Evolutionary conservation across 2,797 vertebrate species (phyloP), one percentile per base, ranked within the genome.

Genomic region (Simalia tracyae): DNA sequence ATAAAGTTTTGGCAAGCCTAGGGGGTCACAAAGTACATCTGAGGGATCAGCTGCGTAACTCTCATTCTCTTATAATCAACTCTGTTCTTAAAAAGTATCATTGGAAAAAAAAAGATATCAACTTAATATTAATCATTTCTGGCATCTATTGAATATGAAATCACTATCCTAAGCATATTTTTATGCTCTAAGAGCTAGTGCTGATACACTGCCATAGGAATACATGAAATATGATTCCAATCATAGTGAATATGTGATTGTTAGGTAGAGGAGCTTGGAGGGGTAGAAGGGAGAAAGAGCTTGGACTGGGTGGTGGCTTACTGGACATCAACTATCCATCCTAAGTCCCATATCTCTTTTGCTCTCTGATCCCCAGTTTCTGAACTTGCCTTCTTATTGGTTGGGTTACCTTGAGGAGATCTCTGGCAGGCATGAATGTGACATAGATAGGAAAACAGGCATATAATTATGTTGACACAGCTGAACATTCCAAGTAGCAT

Each of bases 81-180:
- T 60, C 56, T 88, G 54, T 91, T 91, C 28, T 26, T 63, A n/a
- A 81, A 81, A 88, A 19, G 22, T 50, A 88, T 88, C 42, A 87
- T 54, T 42, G 54, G 84, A 10, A 88, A 88, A 31, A 72, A 76
- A 76, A 42, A 31, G 68, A 36, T 72, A 72, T 17, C 68, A 72
- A 31, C 9, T 87, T 17, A 63, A 63, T 60, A 66, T 19, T 64
- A 91, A 24, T 19, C 42, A 22, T 50, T 54, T 54, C 26, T 64
- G 59, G 26, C 17, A 31, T 42, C 15, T 46, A 42, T 3, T 36
- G 14, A 84, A 28, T 36, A 12, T 28, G 15, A 61, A 50, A 84
- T 11, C 24, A 26, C 31, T 22, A 28, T 31, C 72, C n/a, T 12
- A 22, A 90, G 28, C 54, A n/a, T 59, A 57, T 31, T 57, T 86